Evolutionary conservation across 2,888 invertebrate genomes (phyloP).

Genomic region (Ganaspis brasiliensis): DNA sequence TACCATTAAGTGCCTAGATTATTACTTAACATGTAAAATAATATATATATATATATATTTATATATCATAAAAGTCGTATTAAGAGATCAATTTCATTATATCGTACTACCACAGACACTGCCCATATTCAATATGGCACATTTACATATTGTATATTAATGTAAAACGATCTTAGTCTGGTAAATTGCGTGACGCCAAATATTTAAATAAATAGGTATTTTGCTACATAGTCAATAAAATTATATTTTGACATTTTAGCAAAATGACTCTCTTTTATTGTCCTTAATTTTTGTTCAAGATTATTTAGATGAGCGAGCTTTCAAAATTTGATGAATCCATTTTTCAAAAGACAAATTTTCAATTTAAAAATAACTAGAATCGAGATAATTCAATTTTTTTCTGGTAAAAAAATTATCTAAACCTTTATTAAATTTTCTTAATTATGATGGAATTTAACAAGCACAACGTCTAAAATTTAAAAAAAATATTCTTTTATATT

Average conservation of each 20-base stretch:
- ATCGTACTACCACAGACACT: constrained; percentile 74
- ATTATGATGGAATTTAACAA: too few relatives aligned
- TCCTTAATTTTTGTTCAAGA: too few relatives aligned
- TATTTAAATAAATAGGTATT: constrained; percentile 79
- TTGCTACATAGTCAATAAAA: constrained; percentile 79
- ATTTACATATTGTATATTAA: constrained; percentile 78
- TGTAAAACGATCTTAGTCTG: constrained; percentile 74
- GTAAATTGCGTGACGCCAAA: constrained; percentile 77
- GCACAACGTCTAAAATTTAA: too few relatives aligned
- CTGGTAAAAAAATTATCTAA: too few relatives aligned
- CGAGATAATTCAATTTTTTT: too few relatives aligned
- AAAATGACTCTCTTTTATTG: constrained; percentile 39
- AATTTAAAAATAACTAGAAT: too few relatives aligned
- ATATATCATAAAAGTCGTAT: constrained; percentile 68
- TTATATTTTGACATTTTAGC: constrained; percentile 70
- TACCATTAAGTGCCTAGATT: constrained; percentile 70
- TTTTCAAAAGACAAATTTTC: too few relatives aligned
- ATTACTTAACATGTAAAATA: constrained; percentile 76
- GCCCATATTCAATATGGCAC: constrained; percentile 77
- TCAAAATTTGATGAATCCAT: too few relatives aligned
- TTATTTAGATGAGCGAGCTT: too few relatives aligned
- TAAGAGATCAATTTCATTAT: constrained; percentile 69
- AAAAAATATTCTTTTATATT: too few relatives aligned
- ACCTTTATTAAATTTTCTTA: too few relatives aligned
- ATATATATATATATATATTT: constrained; percentile 68